Evolutionary conservation across 2,797 vertebrate genomes (phyloP), one percentile per base, ranked within the genome.

Genomic region (Myotis myotis): DNA sequence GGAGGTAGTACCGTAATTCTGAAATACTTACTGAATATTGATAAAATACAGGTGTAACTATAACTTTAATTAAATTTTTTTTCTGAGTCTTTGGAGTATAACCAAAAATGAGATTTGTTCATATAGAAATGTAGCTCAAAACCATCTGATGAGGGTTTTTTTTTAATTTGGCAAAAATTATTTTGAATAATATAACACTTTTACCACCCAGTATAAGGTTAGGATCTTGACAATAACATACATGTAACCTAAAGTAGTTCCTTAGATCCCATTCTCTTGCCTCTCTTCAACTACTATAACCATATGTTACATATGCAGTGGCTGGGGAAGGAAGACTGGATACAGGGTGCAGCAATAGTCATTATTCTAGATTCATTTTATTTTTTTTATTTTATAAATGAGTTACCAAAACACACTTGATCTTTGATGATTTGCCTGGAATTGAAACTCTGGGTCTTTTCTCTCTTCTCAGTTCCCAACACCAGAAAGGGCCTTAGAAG

Each of bases 1-100:
- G 99, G 99, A 99, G 99, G 99, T 99, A 98, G 36, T 66, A 19
- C 38, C 87, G 70, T 93, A 23, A 87, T 95, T 82, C 87, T 93
- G 92, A 91, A 89, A 62, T 80, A 75, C 62, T 88, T 78, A 66
- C 36, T 95, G 49, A 82, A 17, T 83, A 33, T 64, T 83, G 71
- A 53, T 89, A 76, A 89, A 89, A 75, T 70, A 57, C 5, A 23
- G 16, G n/a, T 86, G 11, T 82, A 88, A 38, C 38, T 79, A 85
- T 66, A 36, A 33, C 51, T 85, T 93, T 64, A 85, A 92, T 89
- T 57, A 20, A 81, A 8, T 30, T 36, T 36, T 44, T 60, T 72
- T 79, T 91, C 49, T 92, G 22, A 75, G 33, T 91, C 70, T 86
- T 91, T 49, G 57, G 33, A 51, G 4, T 79, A 74, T 89, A 57